Evolutionary conservation across 2,113 vertebrate species (phyloP).

Genomic region (Xyrauchen texanus): DNA sequence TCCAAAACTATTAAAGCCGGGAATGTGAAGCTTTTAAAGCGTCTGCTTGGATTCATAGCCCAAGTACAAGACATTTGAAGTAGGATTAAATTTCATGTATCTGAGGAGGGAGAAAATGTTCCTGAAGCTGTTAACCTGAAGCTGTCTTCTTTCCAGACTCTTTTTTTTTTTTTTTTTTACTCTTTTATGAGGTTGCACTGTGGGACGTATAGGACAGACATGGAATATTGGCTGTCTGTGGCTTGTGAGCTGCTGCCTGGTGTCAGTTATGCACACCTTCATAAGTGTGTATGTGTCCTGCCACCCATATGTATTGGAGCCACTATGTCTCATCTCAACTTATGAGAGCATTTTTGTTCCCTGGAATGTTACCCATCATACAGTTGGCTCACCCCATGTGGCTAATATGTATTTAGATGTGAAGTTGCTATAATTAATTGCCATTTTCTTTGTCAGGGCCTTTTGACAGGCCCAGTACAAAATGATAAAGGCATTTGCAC

Average conservation of each 20-base stretch:
- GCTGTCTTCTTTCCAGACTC: background rate
- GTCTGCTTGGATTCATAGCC: background rate
- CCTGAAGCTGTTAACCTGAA: constrained; percentile 5
- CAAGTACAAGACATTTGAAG: constrained; percentile 9
- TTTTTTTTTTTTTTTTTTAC: constrained; percentile 5
- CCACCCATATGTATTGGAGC: constrained; percentile 33
- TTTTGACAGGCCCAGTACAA: too few species aligned
- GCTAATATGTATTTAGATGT: background rate
- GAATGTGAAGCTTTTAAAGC: background rate
- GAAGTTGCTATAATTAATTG: background rate
- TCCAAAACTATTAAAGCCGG: constrained; percentile 11
- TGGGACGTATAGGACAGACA: constrained; percentile 32
- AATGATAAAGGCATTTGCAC: too few species aligned
- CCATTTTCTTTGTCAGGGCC: background rate
- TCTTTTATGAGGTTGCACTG: constrained; percentile 19
- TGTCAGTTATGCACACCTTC: constrained; percentile 4
- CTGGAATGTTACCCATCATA: constrained; percentile 1
- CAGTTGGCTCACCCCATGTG: background rate
- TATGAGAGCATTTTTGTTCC: constrained; percentile 22
- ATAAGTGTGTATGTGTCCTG: constrained; percentile 32
- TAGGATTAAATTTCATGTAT: constrained; percentile 8
- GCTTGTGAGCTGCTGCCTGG: constrained; percentile 4
- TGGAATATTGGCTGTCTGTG: constrained; percentile 26
- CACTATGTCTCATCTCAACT: constrained; percentile 27
- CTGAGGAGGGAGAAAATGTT: background rate